Percentiles rank a stretch among this genome's conserved stretches.
Conservation (phyloP, 1,140 invertebrate genomes). For the Leptinotarsa defecta region DNA sequence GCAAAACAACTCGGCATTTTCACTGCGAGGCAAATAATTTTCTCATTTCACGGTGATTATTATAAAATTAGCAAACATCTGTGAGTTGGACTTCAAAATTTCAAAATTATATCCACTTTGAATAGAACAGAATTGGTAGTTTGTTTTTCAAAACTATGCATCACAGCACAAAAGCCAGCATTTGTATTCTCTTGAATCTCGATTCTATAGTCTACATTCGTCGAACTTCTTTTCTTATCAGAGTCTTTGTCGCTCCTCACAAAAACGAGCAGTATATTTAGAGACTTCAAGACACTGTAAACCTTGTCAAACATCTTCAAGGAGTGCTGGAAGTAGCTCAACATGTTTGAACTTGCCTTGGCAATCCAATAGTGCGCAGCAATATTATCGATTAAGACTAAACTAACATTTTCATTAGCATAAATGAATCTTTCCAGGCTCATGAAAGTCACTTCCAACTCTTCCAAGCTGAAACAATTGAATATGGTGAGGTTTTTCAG, state of each 20-base stretch:
- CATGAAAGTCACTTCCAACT: constrained; percentile 36
- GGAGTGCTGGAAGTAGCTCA: constrained; percentile 33
- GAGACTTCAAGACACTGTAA: constrained; percentile 28
- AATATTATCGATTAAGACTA: constrained; percentile 34
- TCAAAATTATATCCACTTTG: constrained; percentile 12
- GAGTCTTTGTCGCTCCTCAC: constrained; percentile 9
- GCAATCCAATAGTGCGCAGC: constrained; percentile 31
- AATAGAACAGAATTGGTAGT: not conserved
- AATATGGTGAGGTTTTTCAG: constrained; percentile 35
- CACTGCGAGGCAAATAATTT: no score
- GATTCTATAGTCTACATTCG: constrained; percentile 20
- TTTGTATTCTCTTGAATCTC: constrained; percentile 8
- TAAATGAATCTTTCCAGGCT: constrained; percentile 37
- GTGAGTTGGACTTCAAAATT: not conserved
- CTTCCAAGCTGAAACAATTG: constrained; percentile 34
- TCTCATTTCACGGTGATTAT: not conserved
- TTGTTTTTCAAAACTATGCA: constrained; percentile 22
- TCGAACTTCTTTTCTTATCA: constrained; percentile 3
- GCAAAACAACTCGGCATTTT: no score
- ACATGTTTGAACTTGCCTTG: constrained; percentile 22
- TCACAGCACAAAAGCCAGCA: not conserved
- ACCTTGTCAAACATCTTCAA: constrained; percentile 27
- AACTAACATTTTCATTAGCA: constrained; percentile 26
- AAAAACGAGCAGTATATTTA: constrained; percentile 35
- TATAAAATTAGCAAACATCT: not conserved